These are phyloP conservation scores for Lamellibrachia columna DNA, from an alignment of 2,888 invertebrate species.

Conservation along the genomic window DNA sequence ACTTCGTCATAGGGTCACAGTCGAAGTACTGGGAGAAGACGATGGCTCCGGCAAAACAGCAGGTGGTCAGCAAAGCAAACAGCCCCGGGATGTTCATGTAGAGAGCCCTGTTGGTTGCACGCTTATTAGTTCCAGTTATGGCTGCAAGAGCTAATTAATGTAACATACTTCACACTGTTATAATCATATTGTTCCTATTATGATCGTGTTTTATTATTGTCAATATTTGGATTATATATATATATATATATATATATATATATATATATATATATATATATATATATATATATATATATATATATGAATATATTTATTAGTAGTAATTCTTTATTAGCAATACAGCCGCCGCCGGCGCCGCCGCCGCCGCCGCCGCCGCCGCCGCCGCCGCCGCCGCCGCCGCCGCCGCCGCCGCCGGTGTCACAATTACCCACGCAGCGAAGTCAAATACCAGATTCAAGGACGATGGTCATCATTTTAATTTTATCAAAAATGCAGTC, in stretches of 20 bases:
- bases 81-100: constrained; percentile 80
- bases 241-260: background rate
- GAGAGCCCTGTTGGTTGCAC: constrained; percentile 72
- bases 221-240: background rate
- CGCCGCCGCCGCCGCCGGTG: background rate
- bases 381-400: too few species aligned
- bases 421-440: too few species aligned
- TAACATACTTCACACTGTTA: too few species aligned
- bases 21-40: constrained; percentile 82
- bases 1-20: constrained; percentile 77
- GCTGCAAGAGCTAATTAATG: too few species aligned
- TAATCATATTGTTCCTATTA: background rate
- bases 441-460: too few species aligned
- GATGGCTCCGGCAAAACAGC: constrained; percentile 87
- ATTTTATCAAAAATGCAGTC: too few species aligned
- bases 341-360: too few species aligned
- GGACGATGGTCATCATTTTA: too few species aligned
- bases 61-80: constrained; percentile 83
- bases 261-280: constrained; percentile 21
- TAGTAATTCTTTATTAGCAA: too few species aligned
- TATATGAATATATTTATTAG: background rate
- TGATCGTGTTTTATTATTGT: background rate
- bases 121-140: too few species aligned
- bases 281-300: background rate
- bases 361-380: too few species aligned